phyloP scores from a whole-genome alignment of 1,140 invertebrate genomes.

The Euglossa dilemma region DNA sequence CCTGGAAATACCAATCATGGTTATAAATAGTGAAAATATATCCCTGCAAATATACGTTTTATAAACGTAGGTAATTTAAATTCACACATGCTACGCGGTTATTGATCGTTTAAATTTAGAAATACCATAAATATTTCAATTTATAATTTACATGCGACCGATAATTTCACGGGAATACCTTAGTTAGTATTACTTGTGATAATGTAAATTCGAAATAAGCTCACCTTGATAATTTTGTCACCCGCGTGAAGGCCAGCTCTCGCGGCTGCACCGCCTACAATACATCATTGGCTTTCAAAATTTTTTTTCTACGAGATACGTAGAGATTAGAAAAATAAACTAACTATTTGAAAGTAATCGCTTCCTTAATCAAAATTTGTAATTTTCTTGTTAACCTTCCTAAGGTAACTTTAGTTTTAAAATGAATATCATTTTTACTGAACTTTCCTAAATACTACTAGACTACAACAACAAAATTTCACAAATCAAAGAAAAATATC shows the following conservation, averaged over 20 bases:
- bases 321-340: background rate
- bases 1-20: constrained; percentile 82
- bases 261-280: constrained; percentile 94
- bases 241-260: constrained; percentile 95
- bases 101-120: background rate
- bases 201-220: constrained; percentile 47
- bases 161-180: background rate
- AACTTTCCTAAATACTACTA: too few relatives aligned
- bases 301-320: constrained; percentile 1
- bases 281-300: constrained; percentile 29
- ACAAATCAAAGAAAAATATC: background rate
- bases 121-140: background rate
- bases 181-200: constrained; percentile 6
- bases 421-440: too few relatives aligned
- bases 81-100: background rate
- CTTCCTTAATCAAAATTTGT: background rate
- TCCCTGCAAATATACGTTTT: background rate
- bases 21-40: constrained; percentile 32
- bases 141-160: background rate
- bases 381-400: background rate
- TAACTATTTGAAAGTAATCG: background rate
- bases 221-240: constrained; percentile 96
- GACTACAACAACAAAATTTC: background rate
- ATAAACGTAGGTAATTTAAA: background rate
- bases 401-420: too few relatives aligned